Evolutionary conservation across 2,113 vertebrate species (phyloP).

Genomic region (rabbit (Oryctolagus cuniculus)): DNA sequence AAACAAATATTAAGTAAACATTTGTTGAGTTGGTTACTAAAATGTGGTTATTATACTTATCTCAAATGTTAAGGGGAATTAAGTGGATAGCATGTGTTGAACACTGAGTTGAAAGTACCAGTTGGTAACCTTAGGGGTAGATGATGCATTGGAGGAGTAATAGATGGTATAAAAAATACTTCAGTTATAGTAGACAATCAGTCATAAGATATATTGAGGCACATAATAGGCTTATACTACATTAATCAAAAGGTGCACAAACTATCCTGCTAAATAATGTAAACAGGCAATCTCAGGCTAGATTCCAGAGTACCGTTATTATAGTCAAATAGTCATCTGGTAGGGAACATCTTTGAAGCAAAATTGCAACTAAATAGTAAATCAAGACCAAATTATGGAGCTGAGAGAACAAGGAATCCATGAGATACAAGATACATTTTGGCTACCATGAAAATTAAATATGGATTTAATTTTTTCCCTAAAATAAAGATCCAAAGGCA

Average conservation of each 20-base stretch:
- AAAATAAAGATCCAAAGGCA: neutral
- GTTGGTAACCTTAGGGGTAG: neutral
- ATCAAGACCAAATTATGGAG: neutral
- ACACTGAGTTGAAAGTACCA: neutral
- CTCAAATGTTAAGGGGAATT: neutral
- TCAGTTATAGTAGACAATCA: neutral
- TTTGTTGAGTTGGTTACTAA: neutral
- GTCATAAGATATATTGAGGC: neutral
- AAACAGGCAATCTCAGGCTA: neutral
- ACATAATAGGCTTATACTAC: neutral
- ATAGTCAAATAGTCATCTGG: neutral
- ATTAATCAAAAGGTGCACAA: neutral
- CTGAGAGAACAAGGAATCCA: neutral
- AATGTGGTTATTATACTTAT: neutral
- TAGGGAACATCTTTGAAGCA: neutral
- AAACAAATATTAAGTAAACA: neutral
- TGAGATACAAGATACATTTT: neutral
- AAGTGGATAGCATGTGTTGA: neutral
- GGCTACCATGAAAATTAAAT: neutral
- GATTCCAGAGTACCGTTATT: neutral
- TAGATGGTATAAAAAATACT: neutral
- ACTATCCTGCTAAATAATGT: neutral
- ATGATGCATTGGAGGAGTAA: neutral
- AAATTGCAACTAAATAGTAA: neutral
- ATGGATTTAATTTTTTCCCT: neutral